A percentile compares a stretch with the other conserved stretches of the same genome.
phyloP scores from a whole-genome alignment of 2,113 vertebrate species.

The Lepus timidus region DNA sequence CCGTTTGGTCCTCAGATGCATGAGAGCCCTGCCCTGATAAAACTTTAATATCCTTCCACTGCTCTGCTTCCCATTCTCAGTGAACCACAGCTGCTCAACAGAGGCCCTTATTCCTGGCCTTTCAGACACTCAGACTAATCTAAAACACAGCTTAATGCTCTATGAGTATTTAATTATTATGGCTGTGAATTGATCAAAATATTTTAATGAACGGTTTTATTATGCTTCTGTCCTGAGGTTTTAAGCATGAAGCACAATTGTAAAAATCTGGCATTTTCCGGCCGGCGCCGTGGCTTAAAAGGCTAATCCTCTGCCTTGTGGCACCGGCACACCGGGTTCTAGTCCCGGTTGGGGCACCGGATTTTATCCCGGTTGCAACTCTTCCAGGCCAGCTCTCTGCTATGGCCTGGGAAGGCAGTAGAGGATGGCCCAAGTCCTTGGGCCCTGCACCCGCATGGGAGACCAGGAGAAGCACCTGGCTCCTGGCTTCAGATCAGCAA shows the following conservation, averaged over 20 bases:
- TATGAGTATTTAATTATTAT: conserved; percentile 62
- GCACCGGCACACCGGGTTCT: too few species aligned
- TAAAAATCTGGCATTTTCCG: conserved; percentile 22
- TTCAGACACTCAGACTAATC: background rate
- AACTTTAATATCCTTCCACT: background rate
- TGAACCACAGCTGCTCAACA: background rate
- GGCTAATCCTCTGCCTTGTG: too few species aligned
- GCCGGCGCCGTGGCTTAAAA: too few species aligned
- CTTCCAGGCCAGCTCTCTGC: too few species aligned
- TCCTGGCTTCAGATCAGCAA: too few species aligned
- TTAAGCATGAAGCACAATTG: conserved; percentile 50
- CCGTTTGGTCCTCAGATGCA: background rate
- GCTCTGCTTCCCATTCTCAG: background rate
- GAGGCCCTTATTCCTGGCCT: background rate
- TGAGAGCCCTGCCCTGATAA: background rate
- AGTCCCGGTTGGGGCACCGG: too few species aligned
- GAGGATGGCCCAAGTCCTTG: too few species aligned
- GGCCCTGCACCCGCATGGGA: too few species aligned
- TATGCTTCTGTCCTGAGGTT: conserved; percentile 55
- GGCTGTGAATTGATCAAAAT: conserved; percentile 59
- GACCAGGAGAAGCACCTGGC: too few species aligned
- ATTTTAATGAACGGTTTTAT: conserved; percentile 66
- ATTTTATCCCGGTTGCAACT: too few species aligned
- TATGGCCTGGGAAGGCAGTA: too few species aligned
- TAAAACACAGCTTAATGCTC: conserved; percentile 40